A percentile compares a stretch with the other conserved stretches of the same genome.
phyloP scores from a whole-genome alignment of 1,140 invertebrate species.

The Zaprionus inermis region DNA sequence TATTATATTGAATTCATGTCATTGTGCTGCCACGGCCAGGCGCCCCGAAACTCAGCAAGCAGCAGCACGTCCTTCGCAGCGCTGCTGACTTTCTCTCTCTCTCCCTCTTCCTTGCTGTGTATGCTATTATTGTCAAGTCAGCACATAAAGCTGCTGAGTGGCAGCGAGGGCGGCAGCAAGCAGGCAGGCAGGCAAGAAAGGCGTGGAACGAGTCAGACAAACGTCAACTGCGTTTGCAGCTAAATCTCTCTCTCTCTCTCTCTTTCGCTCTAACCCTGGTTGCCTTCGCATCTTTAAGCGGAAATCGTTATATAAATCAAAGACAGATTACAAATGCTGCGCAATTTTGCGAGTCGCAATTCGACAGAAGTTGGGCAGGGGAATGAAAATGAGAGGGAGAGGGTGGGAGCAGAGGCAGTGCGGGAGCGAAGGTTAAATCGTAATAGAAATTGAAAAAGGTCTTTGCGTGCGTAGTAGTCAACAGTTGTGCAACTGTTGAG shows the following conservation, averaged over 20 bases:
- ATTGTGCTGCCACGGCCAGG: constrained; percentile 77
- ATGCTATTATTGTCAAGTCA: constrained; percentile 79
- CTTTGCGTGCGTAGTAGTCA: not conserved
- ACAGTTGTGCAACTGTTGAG: constrained; percentile 64
- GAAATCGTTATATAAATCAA: constrained; percentile 83
- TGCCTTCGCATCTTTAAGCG: constrained; percentile 60
- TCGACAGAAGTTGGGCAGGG: not conserved
- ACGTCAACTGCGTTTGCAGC: constrained; percentile 36
- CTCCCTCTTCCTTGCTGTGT: constrained; percentile 45
- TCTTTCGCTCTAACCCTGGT: not conserved
- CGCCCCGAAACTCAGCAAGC: constrained; percentile 15
- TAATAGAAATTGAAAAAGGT: not conserved
- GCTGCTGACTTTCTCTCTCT: constrained; percentile 32
- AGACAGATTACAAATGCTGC: constrained; percentile 81
- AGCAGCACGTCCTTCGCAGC: constrained; percentile 39
- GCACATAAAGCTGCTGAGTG: constrained; percentile 64
- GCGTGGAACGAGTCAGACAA: constrained; percentile 11
- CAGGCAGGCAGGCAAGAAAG: too few relatives aligned
- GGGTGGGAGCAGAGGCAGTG: not conserved
- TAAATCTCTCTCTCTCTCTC: too few relatives aligned
- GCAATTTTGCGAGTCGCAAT: constrained; percentile 66
- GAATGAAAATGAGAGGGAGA: not conserved
- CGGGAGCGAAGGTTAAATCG: not conserved
- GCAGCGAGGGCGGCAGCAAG: constrained; percentile 3
- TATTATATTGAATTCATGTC: constrained; percentile 83